Evolutionary conservation across 2,113 vertebrate species (phyloP).

Genomic region (Vireo altiloquus): DNA sequence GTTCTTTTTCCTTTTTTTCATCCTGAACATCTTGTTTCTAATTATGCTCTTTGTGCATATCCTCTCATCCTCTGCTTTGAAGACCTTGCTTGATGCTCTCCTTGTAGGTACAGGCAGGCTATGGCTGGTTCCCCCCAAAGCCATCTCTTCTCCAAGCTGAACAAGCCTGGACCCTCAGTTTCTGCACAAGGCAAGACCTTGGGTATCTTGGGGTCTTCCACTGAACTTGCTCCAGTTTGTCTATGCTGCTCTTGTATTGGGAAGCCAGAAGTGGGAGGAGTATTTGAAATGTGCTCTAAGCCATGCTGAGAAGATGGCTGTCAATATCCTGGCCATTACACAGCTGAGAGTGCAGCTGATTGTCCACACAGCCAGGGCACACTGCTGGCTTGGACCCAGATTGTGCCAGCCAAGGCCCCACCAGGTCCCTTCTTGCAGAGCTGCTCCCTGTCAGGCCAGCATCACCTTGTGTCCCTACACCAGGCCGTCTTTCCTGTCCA

Average conservation of each 20-base stretch:
- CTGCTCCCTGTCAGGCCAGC: not conserved
- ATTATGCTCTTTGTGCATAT: accelerated
- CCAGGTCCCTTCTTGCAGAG: not conserved
- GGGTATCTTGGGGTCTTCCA: not conserved
- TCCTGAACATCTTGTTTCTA: not conserved
- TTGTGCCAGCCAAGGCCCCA: not conserved
- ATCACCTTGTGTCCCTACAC: not conserved
- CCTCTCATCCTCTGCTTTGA: not conserved
- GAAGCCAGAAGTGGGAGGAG: not conserved
- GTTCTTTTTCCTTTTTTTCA: not conserved
- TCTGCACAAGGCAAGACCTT: not conserved
- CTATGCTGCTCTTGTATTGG: not conserved
- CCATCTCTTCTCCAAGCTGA: not conserved
- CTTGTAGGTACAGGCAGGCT: not conserved
- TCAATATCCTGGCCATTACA: not conserved
- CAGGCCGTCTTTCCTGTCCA: not conserved
- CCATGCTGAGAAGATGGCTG: not conserved
- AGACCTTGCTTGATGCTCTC: not conserved
- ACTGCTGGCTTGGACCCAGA: not conserved
- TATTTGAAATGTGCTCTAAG: not conserved
- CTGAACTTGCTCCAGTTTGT: not conserved
- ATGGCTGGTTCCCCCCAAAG: not conserved
- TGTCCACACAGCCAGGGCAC: accelerated
- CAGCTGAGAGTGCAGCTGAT: accelerated
- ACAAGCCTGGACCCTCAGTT: not conserved